Base-by-base conservation (phyloP, 1,140 invertebrate genomes). In the Drosophila sproati region DNA sequence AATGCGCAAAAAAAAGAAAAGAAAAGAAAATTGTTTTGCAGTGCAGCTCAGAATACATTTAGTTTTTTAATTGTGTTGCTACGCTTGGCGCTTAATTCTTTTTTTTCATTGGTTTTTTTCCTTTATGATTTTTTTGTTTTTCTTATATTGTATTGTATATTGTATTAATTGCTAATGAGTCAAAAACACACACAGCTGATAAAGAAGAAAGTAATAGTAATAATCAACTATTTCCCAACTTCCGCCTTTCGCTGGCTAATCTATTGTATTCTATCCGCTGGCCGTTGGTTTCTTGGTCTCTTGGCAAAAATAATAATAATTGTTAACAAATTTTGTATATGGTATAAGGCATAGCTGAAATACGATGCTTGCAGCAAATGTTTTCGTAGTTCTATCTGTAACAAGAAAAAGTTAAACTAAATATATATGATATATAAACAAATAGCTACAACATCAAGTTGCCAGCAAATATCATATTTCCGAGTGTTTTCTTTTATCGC, bases 381-480 rank as follows among this genome's bases (percentile, higher is more conserved):
- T 43, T 59, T 37, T 69, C 37, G 56, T 61, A 41, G 52, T 51
- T 39, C 48, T 29, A 54, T 54, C 48, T 55, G 32, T 54, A 70
- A 48, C 63, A 39, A 73, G 63, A 54, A 59, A 59, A 70, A 45
- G 39, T 60, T 63, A 37, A 73, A 68, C 47, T 50, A 59, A 52
- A 52, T 52, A 12, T 52, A 52, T 52, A 4, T 12, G 48, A 35
- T 41, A 55, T 41, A 37, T 55, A 20, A 3, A 55, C 37, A 55
- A 1, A 5, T 20, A 28, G 6, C 28, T 32, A 8, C 28, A n/a
- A 29, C 10, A n/a, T 41, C 29, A 29, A 57, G 29, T 43, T 43
- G 28, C 28, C 39, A 12, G 29, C 10, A 54, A 54, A 54, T 52
- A 29, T 31, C 39, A 6, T 55, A 37, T 37, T 6, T 55, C n/a